Percentiles rank a stretch among this genome's conserved stretches.
Conservation (phyloP, 2,888 invertebrate species). For the Bombylius discolor region DNA sequence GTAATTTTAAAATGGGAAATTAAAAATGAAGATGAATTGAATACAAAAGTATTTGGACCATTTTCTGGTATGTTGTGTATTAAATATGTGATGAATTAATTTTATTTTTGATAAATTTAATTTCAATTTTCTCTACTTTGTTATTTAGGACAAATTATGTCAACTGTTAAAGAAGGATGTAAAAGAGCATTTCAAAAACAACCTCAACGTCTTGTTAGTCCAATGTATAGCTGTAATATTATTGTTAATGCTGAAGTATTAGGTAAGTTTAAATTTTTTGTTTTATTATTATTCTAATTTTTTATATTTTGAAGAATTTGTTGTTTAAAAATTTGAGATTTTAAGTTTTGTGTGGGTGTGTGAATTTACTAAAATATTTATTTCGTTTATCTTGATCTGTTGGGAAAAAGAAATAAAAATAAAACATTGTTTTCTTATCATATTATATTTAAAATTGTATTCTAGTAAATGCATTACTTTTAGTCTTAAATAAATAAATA, state of each 20-base stretch:
- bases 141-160: conserved; percentile 69
- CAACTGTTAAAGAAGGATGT: conserved; percentile 80
- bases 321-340: no score
- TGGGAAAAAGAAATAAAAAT: no score
- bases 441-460: background rate
- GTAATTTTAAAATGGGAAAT: conserved; percentile 72
- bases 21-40: conserved; percentile 33
- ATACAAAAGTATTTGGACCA: conserved; percentile 33
- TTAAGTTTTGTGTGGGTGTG: no score
- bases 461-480: conserved; percentile 34
- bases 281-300: no score
- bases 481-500: conserved; percentile 16
- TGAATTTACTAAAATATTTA: no score
- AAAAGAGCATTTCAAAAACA: conserved; percentile 77
- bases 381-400: no score
- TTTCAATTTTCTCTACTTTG: background rate
- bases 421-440: no score
- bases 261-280: conserved; percentile 48
- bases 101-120: background rate
- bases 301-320: no score
- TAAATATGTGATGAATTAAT: background rate
- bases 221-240: conserved; percentile 80
- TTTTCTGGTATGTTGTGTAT: conserved; percentile 39
- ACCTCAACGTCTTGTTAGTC: conserved; percentile 82
- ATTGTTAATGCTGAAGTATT: conserved; percentile 76